Percentiles rank a stretch among this genome's conserved stretches.
Evolutionary conservation across 2,113 vertebrate species (phyloP).

Genomic region (Cryptotis parvus): DNA sequence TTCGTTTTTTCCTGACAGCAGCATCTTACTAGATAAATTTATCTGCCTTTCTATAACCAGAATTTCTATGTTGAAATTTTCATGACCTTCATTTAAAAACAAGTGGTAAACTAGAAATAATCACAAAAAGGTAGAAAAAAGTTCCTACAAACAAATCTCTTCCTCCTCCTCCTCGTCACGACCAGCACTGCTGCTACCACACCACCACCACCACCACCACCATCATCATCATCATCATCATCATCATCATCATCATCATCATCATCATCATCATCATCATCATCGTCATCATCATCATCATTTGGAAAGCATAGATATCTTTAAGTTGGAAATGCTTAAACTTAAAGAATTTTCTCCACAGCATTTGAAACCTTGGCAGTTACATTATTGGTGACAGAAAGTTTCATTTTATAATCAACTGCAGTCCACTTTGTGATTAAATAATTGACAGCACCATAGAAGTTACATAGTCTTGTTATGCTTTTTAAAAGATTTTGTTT

Average conservation of each 20-base stretch:
- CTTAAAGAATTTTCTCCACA: background rate
- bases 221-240: no score
- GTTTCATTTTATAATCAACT: slow-evolving; percentile 19
- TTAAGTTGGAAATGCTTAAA: background rate
- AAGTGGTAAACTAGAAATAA: background rate
- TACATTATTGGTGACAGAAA: background rate
- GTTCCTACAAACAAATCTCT: background rate
- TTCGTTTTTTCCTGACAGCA: no score
- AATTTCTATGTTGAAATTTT: slow-evolving; percentile 3
- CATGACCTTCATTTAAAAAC: background rate
- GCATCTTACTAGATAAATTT: slow-evolving; percentile 29
- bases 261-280: no score
- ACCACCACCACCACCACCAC: no score
- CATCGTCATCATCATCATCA: background rate
- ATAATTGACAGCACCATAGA: background rate
- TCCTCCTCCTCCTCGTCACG: no score
- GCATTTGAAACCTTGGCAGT: background rate
- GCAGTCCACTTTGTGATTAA: background rate
- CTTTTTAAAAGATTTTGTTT: background rate
- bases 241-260: no score
- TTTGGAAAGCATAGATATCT: background rate
- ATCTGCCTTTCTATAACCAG: background rate
- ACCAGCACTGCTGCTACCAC: no score
- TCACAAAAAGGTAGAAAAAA: background rate
- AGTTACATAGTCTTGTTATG: background rate